A percentile compares a stretch with the other conserved stretches of the same genome.
Conservation (phyloP, 2,888 invertebrate genomes). For the Aphodius sticticus region DNA sequence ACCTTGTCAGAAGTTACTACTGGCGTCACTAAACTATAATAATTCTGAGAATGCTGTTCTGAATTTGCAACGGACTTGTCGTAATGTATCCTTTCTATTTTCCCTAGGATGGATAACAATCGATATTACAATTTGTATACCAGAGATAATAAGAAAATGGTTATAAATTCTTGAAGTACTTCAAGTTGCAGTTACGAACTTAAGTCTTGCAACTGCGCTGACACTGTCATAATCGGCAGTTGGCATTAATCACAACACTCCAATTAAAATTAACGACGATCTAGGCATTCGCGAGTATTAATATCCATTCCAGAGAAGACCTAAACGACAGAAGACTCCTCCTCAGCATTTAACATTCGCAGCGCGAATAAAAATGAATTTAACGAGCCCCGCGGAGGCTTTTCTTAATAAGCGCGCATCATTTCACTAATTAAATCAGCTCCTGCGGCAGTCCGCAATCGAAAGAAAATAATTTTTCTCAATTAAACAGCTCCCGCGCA, state of each 20-base stretch:
- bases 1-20: too few species aligned
- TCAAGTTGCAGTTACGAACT: not conserved
- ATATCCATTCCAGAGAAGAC: not conserved
- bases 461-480: constrained; percentile 4
- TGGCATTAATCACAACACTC: not conserved
- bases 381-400: not conserved
- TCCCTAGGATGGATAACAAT: too few species aligned
- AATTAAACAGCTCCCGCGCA: constrained; percentile 4
- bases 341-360: not conserved
- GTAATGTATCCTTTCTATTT: too few species aligned
- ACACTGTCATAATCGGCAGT: not conserved
- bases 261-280: constrained; percentile 4
- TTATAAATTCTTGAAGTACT: too few species aligned
- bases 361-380: not conserved
- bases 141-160: too few species aligned
- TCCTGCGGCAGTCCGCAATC: not conserved
- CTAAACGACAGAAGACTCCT: not conserved
- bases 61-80: too few species aligned
- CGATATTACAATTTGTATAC: too few species aligned
- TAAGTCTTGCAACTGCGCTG: not conserved
- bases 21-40: too few species aligned
- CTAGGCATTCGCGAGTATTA: not conserved
- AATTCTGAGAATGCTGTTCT: too few species aligned
- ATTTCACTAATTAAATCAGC: constrained; percentile 4
- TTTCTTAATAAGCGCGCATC: not conserved